Conservation (phyloP, 2,888 invertebrate genomes). For the Watsonalla binaria region DNA sequence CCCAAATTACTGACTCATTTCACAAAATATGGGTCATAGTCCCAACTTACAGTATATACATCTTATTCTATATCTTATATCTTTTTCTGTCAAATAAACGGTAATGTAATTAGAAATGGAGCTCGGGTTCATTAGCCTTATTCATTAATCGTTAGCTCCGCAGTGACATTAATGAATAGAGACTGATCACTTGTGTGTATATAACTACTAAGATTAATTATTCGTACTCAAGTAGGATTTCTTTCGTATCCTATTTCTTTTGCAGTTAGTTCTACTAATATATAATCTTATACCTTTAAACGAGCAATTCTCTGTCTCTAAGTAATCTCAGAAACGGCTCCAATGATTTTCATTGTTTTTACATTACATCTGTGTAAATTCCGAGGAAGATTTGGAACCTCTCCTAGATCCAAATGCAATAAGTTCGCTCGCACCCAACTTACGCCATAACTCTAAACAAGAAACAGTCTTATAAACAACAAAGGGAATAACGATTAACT, state of each 20-base stretch:
- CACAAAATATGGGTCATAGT: too few relatives aligned
- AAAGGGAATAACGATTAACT: background rate
- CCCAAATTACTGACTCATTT: too few relatives aligned
- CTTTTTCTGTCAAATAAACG: background rate
- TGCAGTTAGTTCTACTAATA: too few relatives aligned
- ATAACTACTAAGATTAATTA: background rate
- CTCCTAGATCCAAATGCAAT: background rate
- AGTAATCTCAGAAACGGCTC: too few relatives aligned
- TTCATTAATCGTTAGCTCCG: background rate
- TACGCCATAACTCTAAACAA: background rate
- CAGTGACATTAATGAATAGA: background rate
- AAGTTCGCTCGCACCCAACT: background rate
- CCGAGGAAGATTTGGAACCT: background rate
- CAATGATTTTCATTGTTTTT: too few relatives aligned
- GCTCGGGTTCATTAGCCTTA: background rate
- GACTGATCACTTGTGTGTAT: background rate
- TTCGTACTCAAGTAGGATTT: background rate
- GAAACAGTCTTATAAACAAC: background rate
- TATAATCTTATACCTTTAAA: too few relatives aligned
- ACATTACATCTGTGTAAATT: too few relatives aligned
- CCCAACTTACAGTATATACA: background rate
- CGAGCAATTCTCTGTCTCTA: too few relatives aligned
- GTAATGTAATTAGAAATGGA: background rate
- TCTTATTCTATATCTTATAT: background rate
- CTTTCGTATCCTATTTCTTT: background rate